Conservation (phyloP, 1,140 invertebrate species). For the Zaprionus gabonicus region DNA sequence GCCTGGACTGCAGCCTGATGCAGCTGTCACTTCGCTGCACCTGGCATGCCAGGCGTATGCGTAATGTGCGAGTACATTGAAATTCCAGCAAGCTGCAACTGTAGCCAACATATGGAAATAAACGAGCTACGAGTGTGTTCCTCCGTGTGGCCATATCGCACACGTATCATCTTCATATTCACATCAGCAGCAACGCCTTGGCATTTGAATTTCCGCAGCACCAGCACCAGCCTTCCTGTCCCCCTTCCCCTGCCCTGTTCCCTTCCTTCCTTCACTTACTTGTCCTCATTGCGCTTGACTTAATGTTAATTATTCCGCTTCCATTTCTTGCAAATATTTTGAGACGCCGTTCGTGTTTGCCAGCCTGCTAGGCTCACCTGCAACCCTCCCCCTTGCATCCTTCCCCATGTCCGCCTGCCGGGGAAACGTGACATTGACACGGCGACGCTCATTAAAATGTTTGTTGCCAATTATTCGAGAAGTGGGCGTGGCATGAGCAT, state of each 20-base stretch:
- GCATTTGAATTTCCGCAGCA: slow-evolving; percentile 73
- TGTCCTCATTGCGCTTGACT: slow-evolving; percentile 1
- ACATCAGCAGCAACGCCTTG: slow-evolving; percentile 60
- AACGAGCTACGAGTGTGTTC: background rate
- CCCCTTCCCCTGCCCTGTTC: background rate
- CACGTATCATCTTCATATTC: slow-evolving; percentile 62
- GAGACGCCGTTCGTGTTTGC: slow-evolving; percentile 24
- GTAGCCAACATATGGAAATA: slow-evolving; percentile 29
- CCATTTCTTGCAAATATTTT: slow-evolving; percentile 74
- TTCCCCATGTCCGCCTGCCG: slow-evolving; percentile 10
- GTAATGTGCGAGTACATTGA: slow-evolving; percentile 52
- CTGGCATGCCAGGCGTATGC: slow-evolving; percentile 28
- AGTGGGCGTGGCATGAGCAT: slow-evolving; percentile 23
- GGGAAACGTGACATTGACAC: slow-evolving; percentile 67
- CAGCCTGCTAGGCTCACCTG: background rate
- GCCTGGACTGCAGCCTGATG: slow-evolving; percentile 4
- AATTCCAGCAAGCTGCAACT: slow-evolving; percentile 42
- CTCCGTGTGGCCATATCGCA: slow-evolving; percentile 42
- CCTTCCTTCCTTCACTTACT: background rate
- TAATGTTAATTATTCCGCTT: slow-evolving; percentile 69
- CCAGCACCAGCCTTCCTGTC: background rate
- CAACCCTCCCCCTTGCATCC: background rate
- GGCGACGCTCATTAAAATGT: slow-evolving; percentile 76
- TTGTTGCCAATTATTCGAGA: slow-evolving; percentile 66
- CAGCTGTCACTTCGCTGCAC: slow-evolving; percentile 57